Base-by-base conservation (phyloP, 2,797 vertebrate species). In the Oreonectes daqikongensis region DNA sequence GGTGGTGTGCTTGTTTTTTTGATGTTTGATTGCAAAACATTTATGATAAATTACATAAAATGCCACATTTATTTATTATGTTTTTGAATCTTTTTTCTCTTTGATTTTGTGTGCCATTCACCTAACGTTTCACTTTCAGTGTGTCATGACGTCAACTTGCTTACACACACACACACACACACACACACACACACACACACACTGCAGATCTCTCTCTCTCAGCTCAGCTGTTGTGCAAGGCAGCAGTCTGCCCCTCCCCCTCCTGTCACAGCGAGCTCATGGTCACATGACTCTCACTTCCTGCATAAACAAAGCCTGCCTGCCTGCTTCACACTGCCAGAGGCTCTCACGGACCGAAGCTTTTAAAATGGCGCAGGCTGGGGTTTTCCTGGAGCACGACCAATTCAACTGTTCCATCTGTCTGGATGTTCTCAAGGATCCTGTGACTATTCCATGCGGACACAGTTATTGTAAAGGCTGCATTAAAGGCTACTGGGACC, bases 331-430 rank as follows among this genome's bases (percentile, higher is more conserved):
- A 20, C 55, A 59, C 55, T 24, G 52, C 44, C n/a, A 0, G 6
- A 24, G 12, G 4, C 7, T 30, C 79, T 10, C 18, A 81, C 61
- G 38, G 44, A 11, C 18, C n/a, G 17, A 48, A 14, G 4, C 1
- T 48, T 5, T 2, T 14, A 81, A 69, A 30, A 94, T 94, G 93
- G 93, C 93, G n/a, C 90, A 91, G 15, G 87, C 85, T 35, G 93
- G 92, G 0, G 81, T 94, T 18, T 85, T 92, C 0, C 83, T 93
- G 66, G 93, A 94, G 64, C 86, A 86, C 73, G 93, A 94, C 85
- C 92, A 94, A 80, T 91, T 94, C 2, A 94, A 92, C 86, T 94
- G 93, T 28, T 90, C 92, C 1, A 87, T 93, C n/a, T 94, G 93
- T 53, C 87, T 93, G 86, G 92, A 94, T 53, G 89, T 93, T 44